These are phyloP conservation scores for Tanaodytes sp. DNA, from an alignment of 2,888 invertebrate species.

Conservation along the genomic window DNA sequence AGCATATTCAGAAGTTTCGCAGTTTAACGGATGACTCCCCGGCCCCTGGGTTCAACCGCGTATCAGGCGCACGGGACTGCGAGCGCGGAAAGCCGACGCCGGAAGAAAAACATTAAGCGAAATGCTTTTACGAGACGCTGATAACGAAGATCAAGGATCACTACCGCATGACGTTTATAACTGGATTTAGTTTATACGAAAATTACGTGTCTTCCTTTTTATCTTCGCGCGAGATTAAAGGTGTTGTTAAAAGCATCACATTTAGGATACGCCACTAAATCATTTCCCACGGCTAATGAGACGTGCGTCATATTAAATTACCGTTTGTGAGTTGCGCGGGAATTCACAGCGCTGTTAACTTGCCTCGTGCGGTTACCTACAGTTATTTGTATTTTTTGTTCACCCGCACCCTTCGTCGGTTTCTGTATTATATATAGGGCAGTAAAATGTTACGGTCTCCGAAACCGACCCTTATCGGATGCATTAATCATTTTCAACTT, in stretches of 20 bases:
- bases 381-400: too few species aligned
- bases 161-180: conserved; percentile 45
- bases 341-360: too few species aligned
- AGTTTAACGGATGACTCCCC: conserved; percentile 60
- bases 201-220: conserved; percentile 46
- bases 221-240: conserved; percentile 30
- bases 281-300: conserved; percentile 29
- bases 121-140: conserved; percentile 52
- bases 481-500: too few species aligned
- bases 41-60: conserved; percentile 53
- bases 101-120: conserved; percentile 49
- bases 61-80: conserved; percentile 50
- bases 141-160: conserved; percentile 50
- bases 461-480: too few species aligned
- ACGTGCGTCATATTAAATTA: conserved; percentile 27
- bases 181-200: conserved; percentile 43
- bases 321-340: conserved; percentile 10
- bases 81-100: conserved; percentile 43
- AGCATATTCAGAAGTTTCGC: conserved; percentile 64
- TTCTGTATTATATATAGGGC: too few species aligned
- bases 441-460: too few species aligned
- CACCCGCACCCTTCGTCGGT: too few species aligned
- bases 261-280: conserved; percentile 24
- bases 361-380: too few species aligned
- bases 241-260: conserved; percentile 33